Percentiles rank a stretch among this genome's conserved stretches.
phyloP scores from a whole-genome alignment of 2,888 invertebrate species.

The Kuschelorhynchus macadamiae region DNA sequence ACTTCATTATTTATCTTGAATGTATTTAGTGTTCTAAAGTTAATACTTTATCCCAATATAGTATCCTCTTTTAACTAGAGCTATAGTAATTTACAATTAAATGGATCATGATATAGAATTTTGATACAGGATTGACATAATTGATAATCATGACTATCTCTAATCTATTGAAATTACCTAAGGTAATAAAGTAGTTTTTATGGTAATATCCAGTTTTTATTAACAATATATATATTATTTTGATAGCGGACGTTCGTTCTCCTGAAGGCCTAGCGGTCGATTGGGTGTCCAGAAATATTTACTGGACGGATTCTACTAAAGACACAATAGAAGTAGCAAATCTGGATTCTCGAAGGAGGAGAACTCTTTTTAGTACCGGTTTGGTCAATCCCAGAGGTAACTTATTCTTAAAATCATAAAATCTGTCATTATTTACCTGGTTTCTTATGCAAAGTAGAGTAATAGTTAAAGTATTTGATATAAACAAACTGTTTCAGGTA shows the following conservation, averaged over 20 bases:
- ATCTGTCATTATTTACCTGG: background rate
- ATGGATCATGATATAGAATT: too few species aligned
- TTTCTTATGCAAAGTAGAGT: background rate
- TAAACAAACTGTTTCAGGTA: slow-evolving; percentile 68
- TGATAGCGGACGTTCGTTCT: slow-evolving; percentile 75
- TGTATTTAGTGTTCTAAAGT: too few species aligned
- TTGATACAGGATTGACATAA: too few species aligned
- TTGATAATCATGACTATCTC: too few species aligned
- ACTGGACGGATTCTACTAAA: slow-evolving; percentile 95
- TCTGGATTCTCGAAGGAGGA: slow-evolving; percentile 82
- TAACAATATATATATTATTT: too few species aligned
- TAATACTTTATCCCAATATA: too few species aligned
- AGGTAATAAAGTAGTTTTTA: too few species aligned
- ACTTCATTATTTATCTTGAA: too few species aligned
- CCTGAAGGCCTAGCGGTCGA: slow-evolving; percentile 96
- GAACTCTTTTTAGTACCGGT: slow-evolving; percentile 81
- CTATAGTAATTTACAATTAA: too few species aligned
- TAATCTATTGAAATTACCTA: too few species aligned
- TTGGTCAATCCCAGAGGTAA: slow-evolving; percentile 89
- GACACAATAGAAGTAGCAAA: slow-evolving; percentile 92
- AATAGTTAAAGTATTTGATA: background rate
- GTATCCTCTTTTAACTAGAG: too few species aligned
- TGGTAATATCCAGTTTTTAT: too few species aligned
- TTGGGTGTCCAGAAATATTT: slow-evolving; percentile 92
- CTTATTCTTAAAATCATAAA: slow-evolving; percentile 66